Base-by-base conservation (phyloP, 2,888 invertebrate species). In the Hirtodrosophila cameraria region DNA sequence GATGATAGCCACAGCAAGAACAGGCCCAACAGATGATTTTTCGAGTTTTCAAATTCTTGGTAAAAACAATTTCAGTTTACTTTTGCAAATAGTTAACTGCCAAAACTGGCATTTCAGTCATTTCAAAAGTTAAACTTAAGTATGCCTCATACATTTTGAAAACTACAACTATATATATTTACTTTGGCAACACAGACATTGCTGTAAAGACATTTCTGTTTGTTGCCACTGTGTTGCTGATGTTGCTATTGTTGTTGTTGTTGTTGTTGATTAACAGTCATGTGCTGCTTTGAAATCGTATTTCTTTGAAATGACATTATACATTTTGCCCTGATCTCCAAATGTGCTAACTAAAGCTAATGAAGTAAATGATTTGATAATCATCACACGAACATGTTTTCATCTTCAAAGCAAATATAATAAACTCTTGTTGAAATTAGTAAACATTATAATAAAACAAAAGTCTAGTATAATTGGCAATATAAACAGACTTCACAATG, bases 51-150 rank as follows among this genome's bases (percentile, higher is more conserved):
- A 63, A 68, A 79, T 79, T 80, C 79, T 84, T 54, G 78, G 69
- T 69, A 80, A 84, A 77, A 86, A 66, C 66, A 66, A 81, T 86
- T 79, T 86, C 60, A 81, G 60, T 73, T 73, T 53, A 75, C 50
- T 54, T 68, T 36, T 48, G 31, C n/a, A 46, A 52, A 45, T 25
- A 42, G 41, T 16, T 30, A 42, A 43, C 15, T 33, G 43, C 41
- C 46, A 30, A 60, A 57, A 54, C 52, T 53, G 41, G 28, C 30
- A 42, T 60, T 48, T 49, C 43, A 27, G 39, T 20, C 28, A 33
- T 23, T 15, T 23, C 54, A 49, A 31, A 66, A 38, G 30, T 13
- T 46, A 1, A 36, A 43, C 58, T 43, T 42, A n/a, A 23, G 15
- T 62, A 13, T 31, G 28, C 20, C n/a, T 7, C 18, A 16, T 18